phyloP scores from a whole-genome alignment of 2,888 invertebrate genomes.

The Mythimna albipuncta region DNA sequence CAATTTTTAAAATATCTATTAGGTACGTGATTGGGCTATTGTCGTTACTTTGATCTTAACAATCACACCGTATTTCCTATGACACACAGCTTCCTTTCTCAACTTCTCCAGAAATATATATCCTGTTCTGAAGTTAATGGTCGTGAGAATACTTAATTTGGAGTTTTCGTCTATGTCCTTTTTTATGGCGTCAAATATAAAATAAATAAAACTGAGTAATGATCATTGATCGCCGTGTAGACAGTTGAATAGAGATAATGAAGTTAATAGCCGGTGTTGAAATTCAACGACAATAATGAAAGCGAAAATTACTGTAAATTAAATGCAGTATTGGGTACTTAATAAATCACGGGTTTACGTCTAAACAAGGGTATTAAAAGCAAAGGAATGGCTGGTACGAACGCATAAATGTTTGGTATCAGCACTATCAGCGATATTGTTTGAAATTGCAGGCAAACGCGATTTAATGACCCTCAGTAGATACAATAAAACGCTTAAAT shows the following conservation, averaged over 20 bases:
- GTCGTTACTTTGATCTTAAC: conserved; percentile 48
- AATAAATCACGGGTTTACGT: conserved; percentile 43
- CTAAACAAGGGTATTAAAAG: conserved; percentile 25
- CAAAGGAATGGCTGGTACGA: conserved; percentile 26
- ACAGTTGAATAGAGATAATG: conserved; percentile 55
- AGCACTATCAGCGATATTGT: conserved; percentile 3
- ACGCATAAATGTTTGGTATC: conserved; percentile 20
- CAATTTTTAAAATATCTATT: conserved; percentile 28
- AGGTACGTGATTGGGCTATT: conserved; percentile 17
- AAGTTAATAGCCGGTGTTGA: conserved; percentile 46
- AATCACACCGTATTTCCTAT: conserved; percentile 36
- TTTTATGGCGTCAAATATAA: conserved; percentile 58
- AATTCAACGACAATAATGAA: conserved; percentile 43
- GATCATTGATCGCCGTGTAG: conserved; percentile 50
- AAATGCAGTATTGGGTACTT: conserved; percentile 41
- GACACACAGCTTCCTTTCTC: conserved; percentile 58
- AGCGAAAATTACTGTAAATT: conserved; percentile 49
- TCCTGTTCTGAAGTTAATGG: conserved; percentile 60
- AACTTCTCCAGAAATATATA: conserved; percentile 62
- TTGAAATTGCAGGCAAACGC: conserved; percentile 27
- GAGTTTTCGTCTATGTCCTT: conserved; percentile 52
- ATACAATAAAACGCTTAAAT: conserved; percentile 9
- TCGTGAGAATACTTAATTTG: conserved; percentile 61
- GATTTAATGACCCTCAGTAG: conserved; percentile 5
- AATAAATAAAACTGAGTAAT: conserved; percentile 60